A percentile compares a stretch with the other conserved stretches of the same genome.
phyloP scores from a whole-genome alignment of 2,113 vertebrate species.

The Coturnix japonica region DNA sequence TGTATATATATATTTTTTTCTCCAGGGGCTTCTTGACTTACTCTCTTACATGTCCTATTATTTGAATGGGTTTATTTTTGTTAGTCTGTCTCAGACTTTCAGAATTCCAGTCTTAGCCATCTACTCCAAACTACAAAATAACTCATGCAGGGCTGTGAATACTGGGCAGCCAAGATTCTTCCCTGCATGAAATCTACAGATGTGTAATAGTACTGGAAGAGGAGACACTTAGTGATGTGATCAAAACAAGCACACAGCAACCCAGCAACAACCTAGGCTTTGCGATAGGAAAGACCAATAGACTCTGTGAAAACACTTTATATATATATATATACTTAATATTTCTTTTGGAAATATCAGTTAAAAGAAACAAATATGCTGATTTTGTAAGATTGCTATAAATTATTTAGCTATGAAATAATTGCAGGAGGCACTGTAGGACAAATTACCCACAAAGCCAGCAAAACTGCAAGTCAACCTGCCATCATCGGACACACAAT shows the following conservation, averaged over 20 bases:
- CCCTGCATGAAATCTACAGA: not conserved
- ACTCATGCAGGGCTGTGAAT: not conserved
- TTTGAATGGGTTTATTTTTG: slow-evolving; percentile 20
- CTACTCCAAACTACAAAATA: slow-evolving; percentile 8
- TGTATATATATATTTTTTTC: too few species aligned
- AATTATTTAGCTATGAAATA: slow-evolving; percentile 70
- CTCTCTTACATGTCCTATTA: not conserved
- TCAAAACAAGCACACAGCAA: not conserved
- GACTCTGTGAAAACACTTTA: not conserved
- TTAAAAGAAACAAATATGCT: slow-evolving; percentile 27
- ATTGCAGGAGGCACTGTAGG: slow-evolving; percentile 18
- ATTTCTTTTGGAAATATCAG: not conserved
- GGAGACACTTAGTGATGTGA: not conserved
- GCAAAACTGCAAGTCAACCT: slow-evolving; percentile 47
- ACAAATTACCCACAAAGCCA: slow-evolving; percentile 46
- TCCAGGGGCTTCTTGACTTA: not conserved
- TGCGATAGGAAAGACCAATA: not conserved
- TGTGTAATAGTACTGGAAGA: rapidly evolving
- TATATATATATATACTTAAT: too few species aligned
- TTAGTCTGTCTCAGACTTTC: not conserved
- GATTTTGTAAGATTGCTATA: slow-evolving; percentile 42
- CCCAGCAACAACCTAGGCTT: not conserved
- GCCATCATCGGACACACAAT: not conserved
- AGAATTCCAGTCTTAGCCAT: not conserved
- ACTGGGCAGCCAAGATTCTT: not conserved